A percentile compares a stretch with the other conserved stretches of the same genome.
phyloP scores from a whole-genome alignment of 2,113 vertebrate species.

The Puffinus mauretanicus region DNA sequence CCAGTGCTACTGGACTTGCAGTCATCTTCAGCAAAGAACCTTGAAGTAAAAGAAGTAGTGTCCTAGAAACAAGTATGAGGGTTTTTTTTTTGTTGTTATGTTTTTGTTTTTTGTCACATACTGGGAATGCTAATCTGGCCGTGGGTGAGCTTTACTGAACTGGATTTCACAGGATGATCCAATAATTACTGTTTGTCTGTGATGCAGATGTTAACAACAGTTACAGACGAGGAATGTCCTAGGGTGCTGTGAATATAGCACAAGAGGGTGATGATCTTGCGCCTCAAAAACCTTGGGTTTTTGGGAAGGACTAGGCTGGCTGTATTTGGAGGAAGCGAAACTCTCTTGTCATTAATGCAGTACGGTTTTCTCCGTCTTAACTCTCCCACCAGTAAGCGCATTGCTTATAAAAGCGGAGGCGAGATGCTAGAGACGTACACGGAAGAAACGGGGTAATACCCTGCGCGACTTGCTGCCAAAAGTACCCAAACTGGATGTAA shows the following conservation, averaged over 20 bases:
- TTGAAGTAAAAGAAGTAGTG: too few relatives aligned
- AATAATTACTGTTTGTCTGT: neutral
- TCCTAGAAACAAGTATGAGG: neutral
- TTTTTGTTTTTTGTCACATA: neutral
- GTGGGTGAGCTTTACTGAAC: neutral
- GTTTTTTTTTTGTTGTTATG: neutral
- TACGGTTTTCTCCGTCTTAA: neutral
- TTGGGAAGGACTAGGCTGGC: neutral
- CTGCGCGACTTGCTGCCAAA: neutral
- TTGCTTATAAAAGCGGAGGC: neutral
- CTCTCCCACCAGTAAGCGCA: neutral
- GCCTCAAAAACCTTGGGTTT: neutral
- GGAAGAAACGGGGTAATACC: neutral
- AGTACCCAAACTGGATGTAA: rapidly evolving
- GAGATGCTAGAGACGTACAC: neutral
- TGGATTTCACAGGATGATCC: neutral
- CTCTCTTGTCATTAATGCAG: neutral
- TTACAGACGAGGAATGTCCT: neutral
- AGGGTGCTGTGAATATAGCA: neutral
- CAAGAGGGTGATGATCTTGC: neutral
- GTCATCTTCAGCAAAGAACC: neutral
- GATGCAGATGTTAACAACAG: neutral
- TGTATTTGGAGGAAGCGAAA: neutral
- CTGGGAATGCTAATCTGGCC: neutral
- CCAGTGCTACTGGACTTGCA: neutral